Conservation (phyloP, 2,113 vertebrate genomes). For the Diglossa brunneiventris region DNA sequence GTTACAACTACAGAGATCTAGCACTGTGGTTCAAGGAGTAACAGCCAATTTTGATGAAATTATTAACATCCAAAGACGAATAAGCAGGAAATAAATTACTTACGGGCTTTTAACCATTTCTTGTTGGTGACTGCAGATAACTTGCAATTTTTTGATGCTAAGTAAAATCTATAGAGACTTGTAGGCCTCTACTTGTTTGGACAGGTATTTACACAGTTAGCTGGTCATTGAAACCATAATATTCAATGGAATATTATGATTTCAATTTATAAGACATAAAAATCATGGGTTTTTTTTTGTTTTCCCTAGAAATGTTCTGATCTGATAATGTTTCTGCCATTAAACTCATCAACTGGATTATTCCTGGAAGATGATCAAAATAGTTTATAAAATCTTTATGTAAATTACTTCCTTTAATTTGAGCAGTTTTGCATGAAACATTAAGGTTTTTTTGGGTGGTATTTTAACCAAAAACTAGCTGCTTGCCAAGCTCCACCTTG, state of each 20-base stretch:
- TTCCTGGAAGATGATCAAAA: not conserved
- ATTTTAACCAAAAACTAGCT: not conserved
- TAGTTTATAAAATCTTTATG: not conserved
- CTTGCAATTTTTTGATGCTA: not conserved
- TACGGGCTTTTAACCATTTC: not conserved
- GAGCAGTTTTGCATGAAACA: not conserved
- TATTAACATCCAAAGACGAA: not conserved
- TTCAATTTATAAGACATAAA: not conserved
- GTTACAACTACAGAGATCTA: not conserved
- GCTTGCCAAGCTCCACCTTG: not conserved
- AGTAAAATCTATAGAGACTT: not conserved
- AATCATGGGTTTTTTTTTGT: not conserved
- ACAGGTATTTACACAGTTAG: not conserved
- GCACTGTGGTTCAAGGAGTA: not conserved
- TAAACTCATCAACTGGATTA: not conserved
- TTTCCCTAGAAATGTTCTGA: not conserved
- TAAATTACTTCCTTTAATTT: not conserved
- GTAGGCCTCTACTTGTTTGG: not conserved
- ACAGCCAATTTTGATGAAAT: not conserved
- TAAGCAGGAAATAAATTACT: not conserved
- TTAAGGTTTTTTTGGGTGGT: not conserved
- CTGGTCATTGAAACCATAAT: not conserved
- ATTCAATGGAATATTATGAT: not conserved
- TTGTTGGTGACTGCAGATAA: not conserved
- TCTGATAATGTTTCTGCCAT: not conserved